Conservation (phyloP, 2,113 vertebrate species). For the Cercopithecus mona region DNA sequence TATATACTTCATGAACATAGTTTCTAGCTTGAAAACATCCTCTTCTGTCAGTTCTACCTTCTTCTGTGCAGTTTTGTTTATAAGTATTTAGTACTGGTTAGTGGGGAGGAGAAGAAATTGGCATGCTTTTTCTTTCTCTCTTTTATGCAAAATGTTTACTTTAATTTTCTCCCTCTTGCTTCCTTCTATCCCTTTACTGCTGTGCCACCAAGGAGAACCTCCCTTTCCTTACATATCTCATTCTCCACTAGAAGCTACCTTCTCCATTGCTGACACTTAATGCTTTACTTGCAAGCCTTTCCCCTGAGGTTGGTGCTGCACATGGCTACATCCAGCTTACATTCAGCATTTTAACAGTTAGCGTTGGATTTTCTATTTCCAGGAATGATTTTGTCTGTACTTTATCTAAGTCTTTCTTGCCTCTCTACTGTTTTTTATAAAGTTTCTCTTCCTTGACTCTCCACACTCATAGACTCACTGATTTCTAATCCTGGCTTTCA, state of each 20-base stretch:
- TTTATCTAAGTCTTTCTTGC: background rate
- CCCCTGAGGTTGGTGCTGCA: no score
- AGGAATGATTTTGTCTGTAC: no score
- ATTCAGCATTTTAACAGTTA: background rate
- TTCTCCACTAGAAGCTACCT: background rate
- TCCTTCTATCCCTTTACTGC: background rate
- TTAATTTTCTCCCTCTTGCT: background rate
- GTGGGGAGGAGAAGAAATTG: background rate
- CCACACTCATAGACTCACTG: background rate
- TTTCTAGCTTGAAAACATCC: background rate
- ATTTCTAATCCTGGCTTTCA: background rate
- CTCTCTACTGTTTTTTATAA: background rate
- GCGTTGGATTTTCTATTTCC: background rate
- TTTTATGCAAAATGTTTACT: background rate
- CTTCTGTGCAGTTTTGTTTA: background rate
- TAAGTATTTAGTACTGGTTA: background rate
- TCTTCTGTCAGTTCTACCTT: background rate
- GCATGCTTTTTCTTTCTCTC: background rate
- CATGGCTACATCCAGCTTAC: background rate
- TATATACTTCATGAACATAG: background rate
- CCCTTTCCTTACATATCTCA: background rate
- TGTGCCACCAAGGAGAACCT: no score
- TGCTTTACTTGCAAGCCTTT: background rate
- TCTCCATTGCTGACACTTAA: background rate
- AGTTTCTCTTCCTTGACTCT: background rate